Conservation (phyloP, 2,113 vertebrate genomes). For the Forbesichthys agassizii region DNA sequence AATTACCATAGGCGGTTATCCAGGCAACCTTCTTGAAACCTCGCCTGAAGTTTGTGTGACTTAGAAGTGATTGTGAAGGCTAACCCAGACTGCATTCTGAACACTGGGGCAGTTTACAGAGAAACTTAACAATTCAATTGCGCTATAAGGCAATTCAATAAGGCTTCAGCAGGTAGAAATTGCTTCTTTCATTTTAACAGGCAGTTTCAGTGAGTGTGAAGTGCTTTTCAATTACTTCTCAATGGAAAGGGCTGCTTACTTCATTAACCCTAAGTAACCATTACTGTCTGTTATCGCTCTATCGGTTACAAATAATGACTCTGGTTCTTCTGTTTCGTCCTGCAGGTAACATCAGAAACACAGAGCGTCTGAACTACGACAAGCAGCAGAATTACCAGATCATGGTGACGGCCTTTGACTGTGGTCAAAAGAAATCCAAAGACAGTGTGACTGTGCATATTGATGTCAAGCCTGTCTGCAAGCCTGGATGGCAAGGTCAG, state of each 20-base stretch:
- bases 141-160: conserved; percentile 26
- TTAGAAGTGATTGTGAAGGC: conserved; percentile 6
- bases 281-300: background rate
- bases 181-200: conserved; percentile 1
- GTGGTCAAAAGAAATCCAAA: conserved; percentile 88
- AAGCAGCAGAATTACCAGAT: conserved; percentile 90
- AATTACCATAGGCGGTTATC: no score
- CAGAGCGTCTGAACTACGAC: conserved; percentile 91
- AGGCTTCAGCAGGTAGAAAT: conserved; percentile 23
- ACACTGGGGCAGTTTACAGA: conserved; percentile 16
- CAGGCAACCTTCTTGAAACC: background rate
- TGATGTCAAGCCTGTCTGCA: conserved; percentile 94
- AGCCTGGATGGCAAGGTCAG: conserved; percentile 98
- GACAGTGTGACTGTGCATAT: conserved; percentile 89
- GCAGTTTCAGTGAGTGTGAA: conserved; percentile 18
- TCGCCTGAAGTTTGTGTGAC: no score
- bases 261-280: conserved; percentile 10
- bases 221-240: conserved; percentile 29
- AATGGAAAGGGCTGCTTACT: conserved; percentile 21
- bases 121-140: conserved; percentile 30
- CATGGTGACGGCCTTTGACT: conserved; percentile 93
- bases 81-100: conserved; percentile 9
- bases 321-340: conserved; percentile 3
- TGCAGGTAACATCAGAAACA: conserved; percentile 95
- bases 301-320: conserved; percentile 8